Percentiles rank a stretch among this genome's conserved stretches.
Conservation (phyloP, 2,113 vertebrate species). For the Lepidothrix coronata region DNA sequence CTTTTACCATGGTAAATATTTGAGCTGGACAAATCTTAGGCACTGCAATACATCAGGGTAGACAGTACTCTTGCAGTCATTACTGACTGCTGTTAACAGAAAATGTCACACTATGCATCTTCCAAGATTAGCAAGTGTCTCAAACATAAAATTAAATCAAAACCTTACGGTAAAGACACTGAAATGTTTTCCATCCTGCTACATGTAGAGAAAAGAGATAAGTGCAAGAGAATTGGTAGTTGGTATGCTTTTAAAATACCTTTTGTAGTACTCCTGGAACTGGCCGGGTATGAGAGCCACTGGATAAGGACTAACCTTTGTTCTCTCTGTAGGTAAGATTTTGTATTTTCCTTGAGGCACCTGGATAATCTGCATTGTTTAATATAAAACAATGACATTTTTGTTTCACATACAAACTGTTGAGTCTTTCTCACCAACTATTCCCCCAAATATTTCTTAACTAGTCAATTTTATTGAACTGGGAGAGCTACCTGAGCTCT, state of each 20-base stretch:
- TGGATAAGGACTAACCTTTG: conserved; percentile 92
- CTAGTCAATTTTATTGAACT: neutral
- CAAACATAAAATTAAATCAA: neutral
- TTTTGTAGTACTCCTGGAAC: conserved; percentile 99
- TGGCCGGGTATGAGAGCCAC: conserved; percentile 98
- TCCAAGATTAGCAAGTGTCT: neutral
- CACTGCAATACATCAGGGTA: neutral
- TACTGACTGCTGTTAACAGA: neutral
- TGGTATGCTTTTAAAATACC: conserved; percentile 70
- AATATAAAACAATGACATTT: neutral
- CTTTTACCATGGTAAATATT: neutral
- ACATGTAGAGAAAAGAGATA: neutral
- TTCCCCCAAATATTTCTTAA: neutral
- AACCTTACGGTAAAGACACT: neutral
- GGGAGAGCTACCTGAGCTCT: neutral
- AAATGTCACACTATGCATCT: neutral
- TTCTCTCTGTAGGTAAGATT: conserved; percentile 88
- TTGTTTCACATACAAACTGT: neutral
- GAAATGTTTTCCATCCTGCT: neutral
- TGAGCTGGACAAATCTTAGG: neutral
- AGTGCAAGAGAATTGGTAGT: neutral
- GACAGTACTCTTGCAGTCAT: neutral
- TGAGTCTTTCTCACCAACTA: neutral
- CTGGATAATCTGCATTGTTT: conserved; percentile 88
- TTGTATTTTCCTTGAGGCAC: conserved; percentile 95